A percentile compares a stretch with the other conserved stretches of the same genome.
phyloP scores from a whole-genome alignment of 2,113 vertebrate species.

The Loxodonta africana region DNA sequence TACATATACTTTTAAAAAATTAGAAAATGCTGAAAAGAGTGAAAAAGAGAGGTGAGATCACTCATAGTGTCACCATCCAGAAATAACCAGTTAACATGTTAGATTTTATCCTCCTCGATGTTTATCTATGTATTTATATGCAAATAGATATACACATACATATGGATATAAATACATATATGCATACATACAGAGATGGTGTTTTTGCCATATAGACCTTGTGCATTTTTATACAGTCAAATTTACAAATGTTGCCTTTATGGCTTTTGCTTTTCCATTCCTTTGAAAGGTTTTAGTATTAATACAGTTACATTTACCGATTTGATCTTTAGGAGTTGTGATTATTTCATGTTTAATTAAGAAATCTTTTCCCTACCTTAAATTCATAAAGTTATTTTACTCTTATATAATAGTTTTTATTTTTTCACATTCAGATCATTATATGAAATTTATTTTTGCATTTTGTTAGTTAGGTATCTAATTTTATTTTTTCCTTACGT shows the following conservation, averaged over 20 bases:
- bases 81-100: conserved; percentile 33
- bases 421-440: conserved; percentile 58
- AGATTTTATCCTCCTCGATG: neutral
- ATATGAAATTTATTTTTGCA: no score
- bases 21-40: neutral
- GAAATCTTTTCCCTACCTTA: neutral
- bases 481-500: neutral
- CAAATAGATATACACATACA: neutral
- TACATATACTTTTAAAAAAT: neutral
- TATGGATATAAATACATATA: neutral
- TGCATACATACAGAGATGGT: neutral
- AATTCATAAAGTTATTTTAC: neutral
- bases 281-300: neutral
- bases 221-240: neutral
- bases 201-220: neutral
- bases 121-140: conserved; percentile 8
- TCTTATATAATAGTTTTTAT: conserved; percentile 1
- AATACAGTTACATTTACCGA: neutral
- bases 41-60: neutral
- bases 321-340: neutral
- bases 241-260: neutral
- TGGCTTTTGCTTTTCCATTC: conserved; percentile 30
- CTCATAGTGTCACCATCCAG: neutral
- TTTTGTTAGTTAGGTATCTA: no score
- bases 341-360: conserved; percentile 41